Conservation (phyloP, 2,888 invertebrate species). For the Mimumesa dahlbomi region DNA sequence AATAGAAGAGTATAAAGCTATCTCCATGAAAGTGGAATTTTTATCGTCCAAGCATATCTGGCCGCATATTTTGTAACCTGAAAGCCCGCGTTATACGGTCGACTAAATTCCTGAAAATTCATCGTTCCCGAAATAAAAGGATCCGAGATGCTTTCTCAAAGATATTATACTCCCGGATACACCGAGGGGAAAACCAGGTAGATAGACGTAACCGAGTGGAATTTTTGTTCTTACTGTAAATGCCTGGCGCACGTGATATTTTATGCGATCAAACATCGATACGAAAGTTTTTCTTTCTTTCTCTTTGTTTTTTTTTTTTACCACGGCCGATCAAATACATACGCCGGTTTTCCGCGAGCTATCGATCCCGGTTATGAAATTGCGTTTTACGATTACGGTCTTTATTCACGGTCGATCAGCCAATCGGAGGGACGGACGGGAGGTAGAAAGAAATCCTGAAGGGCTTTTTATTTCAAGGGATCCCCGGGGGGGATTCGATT, state of each 20-base stretch:
- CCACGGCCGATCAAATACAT: no score
- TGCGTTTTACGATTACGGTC: neutral
- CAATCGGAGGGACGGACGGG: neutral
- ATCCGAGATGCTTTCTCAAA: neutral
- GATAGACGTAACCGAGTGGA: constrained; percentile 23
- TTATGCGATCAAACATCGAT: constrained; percentile 24
- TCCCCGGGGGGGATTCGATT: neutral
- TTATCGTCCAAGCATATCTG: constrained; percentile 11
- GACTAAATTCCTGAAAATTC: constrained; percentile 29
- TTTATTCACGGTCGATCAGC: constrained; percentile 3
- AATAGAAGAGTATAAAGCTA: no score
- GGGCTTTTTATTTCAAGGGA: neutral
- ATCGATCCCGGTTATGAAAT: constrained; percentile 5
- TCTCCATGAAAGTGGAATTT: no score
- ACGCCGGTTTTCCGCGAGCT: neutral
- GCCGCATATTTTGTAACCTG: constrained; percentile 9
- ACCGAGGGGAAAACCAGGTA: constrained; percentile 3
- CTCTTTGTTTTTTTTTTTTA: no score
- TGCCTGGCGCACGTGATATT: constrained; percentile 16
- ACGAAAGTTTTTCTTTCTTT: neutral
- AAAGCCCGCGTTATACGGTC: constrained; percentile 6
- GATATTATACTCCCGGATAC: constrained; percentile 24
- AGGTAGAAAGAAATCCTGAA: neutral
- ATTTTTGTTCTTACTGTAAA: constrained; percentile 27
- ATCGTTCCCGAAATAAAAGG: constrained; percentile 38